Evolutionary conservation across 2,888 invertebrate species (phyloP).

Genomic region (Sipha maydis): DNA sequence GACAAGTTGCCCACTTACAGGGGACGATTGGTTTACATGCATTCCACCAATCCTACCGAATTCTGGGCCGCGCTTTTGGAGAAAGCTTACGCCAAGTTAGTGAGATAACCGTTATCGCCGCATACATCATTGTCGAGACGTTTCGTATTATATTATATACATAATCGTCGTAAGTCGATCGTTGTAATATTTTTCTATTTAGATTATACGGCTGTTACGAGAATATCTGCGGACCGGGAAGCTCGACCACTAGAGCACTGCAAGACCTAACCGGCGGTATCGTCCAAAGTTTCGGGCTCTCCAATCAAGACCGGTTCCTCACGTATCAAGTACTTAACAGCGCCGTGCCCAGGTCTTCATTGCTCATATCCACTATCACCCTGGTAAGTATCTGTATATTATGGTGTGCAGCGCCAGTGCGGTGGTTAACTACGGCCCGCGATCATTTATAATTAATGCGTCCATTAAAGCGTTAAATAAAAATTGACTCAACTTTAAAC

Average conservation of each 20-base stretch:
- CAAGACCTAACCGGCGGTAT: slow-evolving; percentile 81
- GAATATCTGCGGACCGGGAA: slow-evolving; percentile 71
- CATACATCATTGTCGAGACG: not conserved
- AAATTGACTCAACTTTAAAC: too few species aligned
- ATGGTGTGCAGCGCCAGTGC: too few species aligned
- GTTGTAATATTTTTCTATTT: slow-evolving; percentile 40
- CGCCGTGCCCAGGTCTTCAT: slow-evolving; percentile 77
- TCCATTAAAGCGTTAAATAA: too few species aligned
- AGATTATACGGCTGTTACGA: slow-evolving; percentile 79
- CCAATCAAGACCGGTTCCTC: slow-evolving; percentile 74
- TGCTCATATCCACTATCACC: slow-evolving; percentile 75
- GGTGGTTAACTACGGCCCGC: too few species aligned
- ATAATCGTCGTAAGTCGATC: not conserved
- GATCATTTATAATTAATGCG: too few species aligned
- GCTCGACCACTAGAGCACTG: slow-evolving; percentile 76
- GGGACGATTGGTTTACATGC: slow-evolving; percentile 74
- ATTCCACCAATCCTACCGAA: slow-evolving; percentile 74
- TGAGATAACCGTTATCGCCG: slow-evolving; percentile 33
- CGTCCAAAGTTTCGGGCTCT: slow-evolving; percentile 78
- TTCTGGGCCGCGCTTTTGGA: slow-evolving; percentile 83
- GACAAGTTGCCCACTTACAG: slow-evolving; percentile 79
- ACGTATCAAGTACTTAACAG: slow-evolving; percentile 77
- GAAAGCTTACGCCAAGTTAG: slow-evolving; percentile 84
- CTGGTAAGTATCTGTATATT: slow-evolving; percentile 69
- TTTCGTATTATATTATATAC: not conserved